Base-by-base conservation (phyloP, 2,888 invertebrate species). In the Phymatocera aterrima region DNA sequence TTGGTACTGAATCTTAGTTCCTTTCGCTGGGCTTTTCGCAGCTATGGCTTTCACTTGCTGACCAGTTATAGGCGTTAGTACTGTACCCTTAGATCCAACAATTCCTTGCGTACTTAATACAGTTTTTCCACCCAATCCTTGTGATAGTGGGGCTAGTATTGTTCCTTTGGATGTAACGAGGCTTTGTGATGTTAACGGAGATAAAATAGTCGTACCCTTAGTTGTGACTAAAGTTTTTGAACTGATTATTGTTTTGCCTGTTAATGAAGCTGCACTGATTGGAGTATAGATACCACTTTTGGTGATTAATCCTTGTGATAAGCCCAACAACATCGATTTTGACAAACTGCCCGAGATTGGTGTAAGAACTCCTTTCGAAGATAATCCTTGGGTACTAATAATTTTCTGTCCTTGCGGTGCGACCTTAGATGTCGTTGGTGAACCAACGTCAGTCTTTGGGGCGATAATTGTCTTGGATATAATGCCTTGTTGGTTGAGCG, bases 391-490 rank as follows among this genome's bases (percentile, higher is more conserved):
- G 0, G 88, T 87, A 37, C 88, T 89, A 15, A 90, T 84, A 3
- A 90, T 85, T 64, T 90, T 89, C 79, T 89, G 90, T 74, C 85
- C 85, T 79, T 91, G 91, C 61, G 91, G 83, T 5, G 93, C 89
- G 48, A 92, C 92, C 2, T 87, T 87, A 0, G 86, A 87, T 0
- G 86, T 86, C 2, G 88, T 82, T 15, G 85, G 83, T 28, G 68
- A 31, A 24, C 80, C 79, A 0, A 90, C 85, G 51, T 92, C 92
- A 79, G 90, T 91, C 84, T 84, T 90, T 60, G 84, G 86, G 5
- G 86, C 82, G 15, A 88, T 85, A 0, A 88, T 80, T 1, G 85
- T 83, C 75, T 88, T 89, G 0, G 86, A 72, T 21, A 84, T 79
- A 3, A 86, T 80, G 77, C 82, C 81, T 24, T 85, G 86, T 12